Conservation (phyloP, 2,888 invertebrate species). For the Drosophila nr. perissopoda region DNA sequence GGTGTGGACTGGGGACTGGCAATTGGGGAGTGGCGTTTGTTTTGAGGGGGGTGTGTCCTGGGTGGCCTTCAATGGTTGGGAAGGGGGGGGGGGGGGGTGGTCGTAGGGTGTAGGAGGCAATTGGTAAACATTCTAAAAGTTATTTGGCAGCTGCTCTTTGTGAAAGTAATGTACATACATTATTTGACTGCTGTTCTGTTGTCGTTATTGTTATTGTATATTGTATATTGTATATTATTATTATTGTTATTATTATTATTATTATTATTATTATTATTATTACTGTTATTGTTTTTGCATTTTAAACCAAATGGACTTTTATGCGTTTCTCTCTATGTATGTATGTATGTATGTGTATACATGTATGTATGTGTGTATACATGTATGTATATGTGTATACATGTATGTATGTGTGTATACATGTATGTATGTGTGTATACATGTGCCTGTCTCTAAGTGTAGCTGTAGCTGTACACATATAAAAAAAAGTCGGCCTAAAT, state of each 20-base stretch:
- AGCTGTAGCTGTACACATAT: not conserved
- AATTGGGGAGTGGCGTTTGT: not conserved
- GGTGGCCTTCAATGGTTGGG: not conserved
- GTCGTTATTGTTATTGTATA: slow-evolving; percentile 73
- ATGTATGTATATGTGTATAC: not conserved
- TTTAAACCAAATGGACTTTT: slow-evolving; percentile 72
- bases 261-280: slow-evolving; percentile 39
- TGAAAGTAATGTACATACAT: slow-evolving; percentile 18
- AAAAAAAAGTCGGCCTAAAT: not conserved
- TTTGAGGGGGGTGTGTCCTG: not conserved
- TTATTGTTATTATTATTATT: slow-evolving; percentile 1
- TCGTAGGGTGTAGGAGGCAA: slow-evolving; percentile 2
- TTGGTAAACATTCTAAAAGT: slow-evolving; percentile 61
- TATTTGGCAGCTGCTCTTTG: slow-evolving; percentile 57
- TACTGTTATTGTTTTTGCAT: slow-evolving; percentile 78
- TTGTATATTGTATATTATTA: not conserved
- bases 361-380: not conserved
- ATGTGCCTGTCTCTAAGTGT: not conserved
- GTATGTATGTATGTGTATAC: not conserved
- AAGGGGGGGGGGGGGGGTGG: too few relatives aligned
- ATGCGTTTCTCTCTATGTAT: slow-evolving; percentile 33
- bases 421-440: not conserved
- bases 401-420: not conserved
- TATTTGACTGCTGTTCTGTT: slow-evolving; percentile 52
- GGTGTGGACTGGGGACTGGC: not conserved